A percentile compares a stretch with the other conserved stretches of the same genome.
These are phyloP conservation scores for Porphyrio hochstetteri DNA, from an alignment of 2,113 vertebrate species.

Conservation along the genomic window DNA sequence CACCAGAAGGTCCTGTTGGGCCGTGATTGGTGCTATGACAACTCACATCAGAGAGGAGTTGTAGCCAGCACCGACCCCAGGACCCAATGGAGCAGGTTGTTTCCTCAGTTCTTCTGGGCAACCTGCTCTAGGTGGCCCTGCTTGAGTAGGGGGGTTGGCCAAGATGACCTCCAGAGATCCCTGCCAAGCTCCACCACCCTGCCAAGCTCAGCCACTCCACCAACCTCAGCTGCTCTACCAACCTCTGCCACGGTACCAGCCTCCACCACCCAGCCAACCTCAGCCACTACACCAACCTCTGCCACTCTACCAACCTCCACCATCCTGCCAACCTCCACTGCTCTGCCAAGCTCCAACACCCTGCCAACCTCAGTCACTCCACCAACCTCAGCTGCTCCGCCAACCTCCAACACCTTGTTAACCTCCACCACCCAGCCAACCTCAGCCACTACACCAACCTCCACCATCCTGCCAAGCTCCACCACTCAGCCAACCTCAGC, in stretches of 20 bases:
- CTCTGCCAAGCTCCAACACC: no score
- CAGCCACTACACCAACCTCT: no score
- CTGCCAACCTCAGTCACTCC: no score
- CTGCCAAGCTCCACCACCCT: not conserved
- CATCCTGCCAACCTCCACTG: no score
- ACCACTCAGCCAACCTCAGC: no score
- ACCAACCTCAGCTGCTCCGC: no score
- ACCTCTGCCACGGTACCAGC: no score
- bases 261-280: no score
- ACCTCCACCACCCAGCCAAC: no score
- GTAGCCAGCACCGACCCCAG: not conserved
- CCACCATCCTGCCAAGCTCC: not conserved
- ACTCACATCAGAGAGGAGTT: not conserved
- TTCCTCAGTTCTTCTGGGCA: not conserved
- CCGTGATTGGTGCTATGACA: accelerated
- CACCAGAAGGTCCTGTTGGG: not conserved
- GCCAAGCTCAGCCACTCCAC: not conserved
- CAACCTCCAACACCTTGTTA: no score
- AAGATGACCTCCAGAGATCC: not conserved
- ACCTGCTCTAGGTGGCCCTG: not conserved
- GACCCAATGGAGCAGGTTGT: not conserved
- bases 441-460: not conserved
- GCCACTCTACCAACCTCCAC: no score
- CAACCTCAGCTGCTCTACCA: no score
- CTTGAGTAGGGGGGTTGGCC: not conserved